These are phyloP conservation scores for Drosophila novamexicana DNA, from an alignment of 1,140 invertebrate genomes.

Conservation along the genomic window DNA sequence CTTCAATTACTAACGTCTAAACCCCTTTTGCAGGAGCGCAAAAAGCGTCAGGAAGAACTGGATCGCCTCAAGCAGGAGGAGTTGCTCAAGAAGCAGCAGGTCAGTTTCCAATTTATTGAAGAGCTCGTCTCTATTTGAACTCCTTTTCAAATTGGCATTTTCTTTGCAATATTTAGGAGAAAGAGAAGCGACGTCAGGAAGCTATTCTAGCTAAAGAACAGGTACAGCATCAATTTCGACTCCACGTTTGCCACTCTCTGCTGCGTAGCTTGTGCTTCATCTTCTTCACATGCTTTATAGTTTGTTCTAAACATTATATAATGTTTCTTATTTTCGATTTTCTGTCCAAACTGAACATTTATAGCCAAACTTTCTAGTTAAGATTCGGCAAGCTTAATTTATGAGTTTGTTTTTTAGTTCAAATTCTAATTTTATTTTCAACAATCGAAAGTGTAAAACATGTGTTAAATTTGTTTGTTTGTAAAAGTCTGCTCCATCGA, in stretches of 20 bases:
- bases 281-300: conserved; percentile 1
- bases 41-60: conserved; percentile 93
- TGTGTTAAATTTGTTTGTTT: too few species aligned
- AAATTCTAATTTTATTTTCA: too few species aligned
- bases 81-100: conserved; percentile 93
- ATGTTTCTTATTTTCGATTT: background rate
- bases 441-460: too few species aligned
- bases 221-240: conserved; percentile 86
- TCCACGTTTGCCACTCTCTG: conserved; percentile 17
- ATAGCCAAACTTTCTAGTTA: too few species aligned
- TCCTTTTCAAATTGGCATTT: conserved; percentile 36
- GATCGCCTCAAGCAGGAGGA: conserved; percentile 94
- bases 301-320: background rate
- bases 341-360: too few species aligned
- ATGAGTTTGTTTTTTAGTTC: too few species aligned
- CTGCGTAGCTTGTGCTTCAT: background rate
- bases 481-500: too few species aligned
- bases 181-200: conserved; percentile 94
- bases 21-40: conserved; percentile 88
- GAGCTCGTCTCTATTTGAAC: conserved; percentile 1
- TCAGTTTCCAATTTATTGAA: conserved; percentile 69
- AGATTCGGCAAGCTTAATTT: too few species aligned
- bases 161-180: conserved; percentile 88
- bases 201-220: conserved; percentile 94
- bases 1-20: conserved; percentile 28